A percentile compares a stretch with the other conserved stretches of the same genome.
Evolutionary conservation across 2,797 vertebrate species (phyloP).

Genomic region (Lerista edwardsae): DNA sequence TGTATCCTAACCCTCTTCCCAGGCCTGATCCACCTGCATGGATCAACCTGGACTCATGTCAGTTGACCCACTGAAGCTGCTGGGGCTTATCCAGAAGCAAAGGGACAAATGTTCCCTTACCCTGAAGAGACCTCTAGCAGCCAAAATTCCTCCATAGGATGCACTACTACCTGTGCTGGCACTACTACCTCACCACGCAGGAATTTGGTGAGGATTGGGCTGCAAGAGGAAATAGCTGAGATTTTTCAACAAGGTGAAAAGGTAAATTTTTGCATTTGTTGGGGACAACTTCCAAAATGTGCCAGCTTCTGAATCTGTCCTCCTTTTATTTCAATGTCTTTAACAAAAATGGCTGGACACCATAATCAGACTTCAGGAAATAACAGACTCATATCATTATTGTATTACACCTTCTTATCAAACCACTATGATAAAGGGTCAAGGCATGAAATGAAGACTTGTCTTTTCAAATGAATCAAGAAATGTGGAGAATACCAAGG

Average conservation of each 20-base stretch:
- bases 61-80: no score
- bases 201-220: no score
- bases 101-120: no score
- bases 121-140: no score
- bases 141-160: no score
- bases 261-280: constrained; percentile 48
- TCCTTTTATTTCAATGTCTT: constrained; percentile 24
- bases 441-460: background rate
- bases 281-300: constrained; percentile 43
- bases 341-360: constrained; percentile 14
- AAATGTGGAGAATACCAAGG: background rate
- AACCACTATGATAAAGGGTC: constrained; percentile 4
- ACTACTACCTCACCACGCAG: no score
- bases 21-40: no score
- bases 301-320: background rate
- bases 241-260: background rate
- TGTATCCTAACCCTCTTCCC: no score
- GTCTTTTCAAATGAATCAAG: background rate
- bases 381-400: background rate
- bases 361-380: constrained; percentile 23
- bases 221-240: no score
- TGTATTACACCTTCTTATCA: background rate
- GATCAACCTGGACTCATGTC: no score
- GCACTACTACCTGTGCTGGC: no score
- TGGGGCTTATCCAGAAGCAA: no score